Evolutionary conservation across 2,797 vertebrate genomes (phyloP).

Genomic region (Bradypus variegatus): DNA sequence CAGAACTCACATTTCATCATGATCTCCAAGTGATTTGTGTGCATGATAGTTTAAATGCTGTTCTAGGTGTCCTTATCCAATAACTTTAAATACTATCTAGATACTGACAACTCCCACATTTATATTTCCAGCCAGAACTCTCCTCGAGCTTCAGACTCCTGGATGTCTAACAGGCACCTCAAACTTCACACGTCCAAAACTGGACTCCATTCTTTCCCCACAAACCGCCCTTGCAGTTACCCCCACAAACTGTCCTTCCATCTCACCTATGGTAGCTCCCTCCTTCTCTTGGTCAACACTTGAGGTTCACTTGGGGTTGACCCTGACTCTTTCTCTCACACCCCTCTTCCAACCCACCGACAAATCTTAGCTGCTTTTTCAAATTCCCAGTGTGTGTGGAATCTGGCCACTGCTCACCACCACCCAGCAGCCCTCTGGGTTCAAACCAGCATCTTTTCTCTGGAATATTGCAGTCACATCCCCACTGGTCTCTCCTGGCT

Average conservation of each 20-base stretch:
- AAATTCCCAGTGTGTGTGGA: neutral
- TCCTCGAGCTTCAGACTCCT: neutral
- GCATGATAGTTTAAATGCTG: neutral
- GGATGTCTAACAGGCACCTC: neutral
- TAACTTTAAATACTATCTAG: neutral
- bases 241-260: neutral
- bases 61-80: neutral
- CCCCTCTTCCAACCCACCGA: neutral
- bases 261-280: neutral
- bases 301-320: neutral
- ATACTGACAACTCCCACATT: accelerated
- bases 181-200: neutral
- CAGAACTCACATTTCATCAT: neutral
- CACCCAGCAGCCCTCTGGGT: neutral
- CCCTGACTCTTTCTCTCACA: neutral
- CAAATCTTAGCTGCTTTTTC: neutral
- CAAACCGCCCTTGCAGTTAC: neutral
- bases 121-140: neutral
- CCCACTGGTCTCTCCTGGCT: neutral
- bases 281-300: neutral
- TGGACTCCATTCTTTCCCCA: neutral
- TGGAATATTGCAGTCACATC: neutral
- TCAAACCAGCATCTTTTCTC: neutral
- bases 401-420: neutral
- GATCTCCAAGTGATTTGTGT: neutral